Percentiles rank a stretch among this genome's conserved stretches.
These are phyloP conservation scores for Bothrops jararaca DNA, from an alignment of 2,113 vertebrate species.

Conservation along the genomic window DNA sequence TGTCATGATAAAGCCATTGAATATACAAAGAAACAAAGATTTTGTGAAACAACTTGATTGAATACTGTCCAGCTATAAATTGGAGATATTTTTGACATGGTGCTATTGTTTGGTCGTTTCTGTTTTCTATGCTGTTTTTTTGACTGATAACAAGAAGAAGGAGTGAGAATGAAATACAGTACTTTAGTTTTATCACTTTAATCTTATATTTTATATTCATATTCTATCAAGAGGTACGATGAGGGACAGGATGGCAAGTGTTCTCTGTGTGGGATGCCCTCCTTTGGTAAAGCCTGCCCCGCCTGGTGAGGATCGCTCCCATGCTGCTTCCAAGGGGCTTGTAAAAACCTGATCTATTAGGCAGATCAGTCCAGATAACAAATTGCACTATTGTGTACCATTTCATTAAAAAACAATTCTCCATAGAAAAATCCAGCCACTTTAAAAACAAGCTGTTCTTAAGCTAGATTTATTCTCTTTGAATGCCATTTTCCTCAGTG, in stretches of 20 bases:
- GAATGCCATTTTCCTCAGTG: background rate
- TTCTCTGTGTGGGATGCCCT: background rate
- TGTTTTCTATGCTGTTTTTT: background rate
- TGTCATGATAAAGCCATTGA: background rate
- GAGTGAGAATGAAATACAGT: background rate
- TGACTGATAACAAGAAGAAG: background rate
- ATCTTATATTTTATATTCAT: background rate
- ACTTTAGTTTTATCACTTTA: background rate
- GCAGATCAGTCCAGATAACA: background rate
- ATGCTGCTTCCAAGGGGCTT: background rate
- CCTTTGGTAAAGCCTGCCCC: background rate
- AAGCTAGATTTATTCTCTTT: background rate
- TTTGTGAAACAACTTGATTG: background rate
- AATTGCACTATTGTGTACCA: background rate
- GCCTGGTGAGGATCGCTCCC: background rate
- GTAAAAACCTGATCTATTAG: background rate
- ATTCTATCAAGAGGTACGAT: background rate
- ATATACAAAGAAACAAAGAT: background rate
- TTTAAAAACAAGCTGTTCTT: background rate
- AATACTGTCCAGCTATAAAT: no score
- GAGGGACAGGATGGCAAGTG: background rate
- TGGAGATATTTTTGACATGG: background rate
- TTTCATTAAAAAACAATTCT: background rate
- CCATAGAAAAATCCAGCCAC: background rate
- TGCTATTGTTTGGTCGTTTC: background rate